These are phyloP conservation scores for Halcyon badia DNA, from an alignment of 2,797 vertebrate species.

Conservation along the genomic window DNA sequence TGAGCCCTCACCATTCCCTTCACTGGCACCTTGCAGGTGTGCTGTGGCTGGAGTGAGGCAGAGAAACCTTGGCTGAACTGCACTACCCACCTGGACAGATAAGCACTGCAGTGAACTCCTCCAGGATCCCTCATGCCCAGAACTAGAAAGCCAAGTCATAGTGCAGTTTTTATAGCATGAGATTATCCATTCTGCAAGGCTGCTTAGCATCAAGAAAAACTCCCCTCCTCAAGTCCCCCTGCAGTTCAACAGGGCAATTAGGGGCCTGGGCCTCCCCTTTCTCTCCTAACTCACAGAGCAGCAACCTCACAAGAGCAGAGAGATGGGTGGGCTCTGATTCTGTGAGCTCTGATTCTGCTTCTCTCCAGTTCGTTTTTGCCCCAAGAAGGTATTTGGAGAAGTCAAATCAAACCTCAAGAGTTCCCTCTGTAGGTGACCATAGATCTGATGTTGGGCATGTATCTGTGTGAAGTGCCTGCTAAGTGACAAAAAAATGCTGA, in stretches of 20 bases:
- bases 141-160: neutral
- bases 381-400: neutral
- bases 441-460: neutral
- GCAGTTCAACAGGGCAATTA: neutral
- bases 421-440: neutral
- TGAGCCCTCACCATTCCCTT: neutral
- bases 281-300: neutral
- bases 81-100: neutral
- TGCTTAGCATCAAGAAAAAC: neutral
- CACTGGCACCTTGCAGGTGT: neutral
- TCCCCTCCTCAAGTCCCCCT: neutral
- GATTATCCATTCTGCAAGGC: neutral
- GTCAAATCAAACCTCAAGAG: neutral
- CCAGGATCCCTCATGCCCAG: neutral
- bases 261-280: neutral
- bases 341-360: neutral
- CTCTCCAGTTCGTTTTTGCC: neutral
- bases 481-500: neutral
- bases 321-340: neutral
- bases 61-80: neutral
- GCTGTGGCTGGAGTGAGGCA: neutral
- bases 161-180: neutral
- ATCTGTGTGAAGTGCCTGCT: neutral
- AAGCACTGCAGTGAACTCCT: neutral
- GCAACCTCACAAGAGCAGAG: neutral